phyloP scores from a whole-genome alignment of 1,140 invertebrate genomes.

The Phocides pigmalion region DNA sequence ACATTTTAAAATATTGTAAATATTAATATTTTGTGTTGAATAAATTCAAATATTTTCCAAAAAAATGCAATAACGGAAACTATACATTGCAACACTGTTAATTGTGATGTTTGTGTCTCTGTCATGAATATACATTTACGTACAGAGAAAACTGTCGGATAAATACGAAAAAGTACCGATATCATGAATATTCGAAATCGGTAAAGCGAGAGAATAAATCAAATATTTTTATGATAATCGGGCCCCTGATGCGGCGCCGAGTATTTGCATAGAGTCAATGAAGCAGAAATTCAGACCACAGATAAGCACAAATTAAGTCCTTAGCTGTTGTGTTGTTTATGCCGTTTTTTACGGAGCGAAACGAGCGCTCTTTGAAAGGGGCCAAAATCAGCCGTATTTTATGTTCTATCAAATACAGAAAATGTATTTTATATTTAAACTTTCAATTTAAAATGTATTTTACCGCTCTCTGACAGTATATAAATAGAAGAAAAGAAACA shows the following conservation, averaged over 20 bases:
- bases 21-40: no score
- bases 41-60: no score
- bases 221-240: constrained; percentile 56
- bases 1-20: no score
- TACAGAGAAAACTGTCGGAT: constrained; percentile 5
- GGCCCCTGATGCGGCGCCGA: constrained; percentile 47
- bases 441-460: constrained; percentile 1
- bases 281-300: constrained; percentile 51
- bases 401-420: background rate
- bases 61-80: background rate
- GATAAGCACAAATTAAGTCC: constrained; percentile 51
- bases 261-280: constrained; percentile 55
- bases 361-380: constrained; percentile 2
- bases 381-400: background rate
- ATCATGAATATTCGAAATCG: constrained; percentile 49
- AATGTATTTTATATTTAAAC: background rate
- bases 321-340: constrained; percentile 31
- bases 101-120: background rate
- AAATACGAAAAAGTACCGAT: constrained; percentile 16
- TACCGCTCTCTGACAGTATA: background rate
- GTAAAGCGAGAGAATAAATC: constrained; percentile 46
- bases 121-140: constrained; percentile 4
- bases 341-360: constrained; percentile 10
- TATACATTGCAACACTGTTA: background rate
- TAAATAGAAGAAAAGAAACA: no score